phyloP scores from a whole-genome alignment of 1,140 invertebrate species.

The Diorhabda carinulata region DNA sequence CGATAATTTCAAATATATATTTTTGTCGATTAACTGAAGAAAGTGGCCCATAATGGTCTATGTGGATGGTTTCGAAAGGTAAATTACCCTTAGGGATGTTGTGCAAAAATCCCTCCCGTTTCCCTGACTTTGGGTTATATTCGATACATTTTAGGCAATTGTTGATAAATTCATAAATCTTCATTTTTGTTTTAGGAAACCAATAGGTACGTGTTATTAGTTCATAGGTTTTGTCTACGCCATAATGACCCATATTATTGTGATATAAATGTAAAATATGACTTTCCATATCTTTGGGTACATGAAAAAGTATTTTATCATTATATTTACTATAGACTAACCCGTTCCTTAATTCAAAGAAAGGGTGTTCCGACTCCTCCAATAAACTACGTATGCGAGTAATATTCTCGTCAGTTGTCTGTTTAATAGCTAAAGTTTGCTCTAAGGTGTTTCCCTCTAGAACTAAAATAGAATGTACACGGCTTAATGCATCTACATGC shows the following conservation, averaged over 20 bases:
- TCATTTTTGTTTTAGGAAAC: slow-evolving; percentile 38
- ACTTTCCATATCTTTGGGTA: not conserved
- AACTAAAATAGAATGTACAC: not conserved
- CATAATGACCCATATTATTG: not conserved
- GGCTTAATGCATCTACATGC: not conserved
- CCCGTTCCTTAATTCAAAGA: not conserved
- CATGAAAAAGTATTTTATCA: slow-evolving; percentile 13
- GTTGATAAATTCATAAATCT: slow-evolving; percentile 27
- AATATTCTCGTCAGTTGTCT: slow-evolving; percentile 27
- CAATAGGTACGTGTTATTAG: slow-evolving; percentile 27
- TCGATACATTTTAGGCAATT: slow-evolving; percentile 40
- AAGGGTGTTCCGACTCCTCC: slow-evolving; percentile 29
- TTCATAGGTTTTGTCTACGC: slow-evolving; percentile 3
- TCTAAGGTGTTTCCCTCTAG: slow-evolving; percentile 14
- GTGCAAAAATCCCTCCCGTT: slow-evolving; percentile 33
- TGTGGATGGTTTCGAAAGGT: slow-evolving; percentile 38
- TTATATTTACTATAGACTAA: slow-evolving; percentile 12
- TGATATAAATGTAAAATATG: not conserved
- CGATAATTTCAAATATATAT: slow-evolving; percentile 35
- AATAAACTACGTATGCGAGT: slow-evolving; percentile 31
- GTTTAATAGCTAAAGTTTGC: slow-evolving; percentile 35
- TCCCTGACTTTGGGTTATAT: slow-evolving; percentile 36
- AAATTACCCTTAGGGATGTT: slow-evolving; percentile 34
- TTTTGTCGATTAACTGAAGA: slow-evolving; percentile 13
- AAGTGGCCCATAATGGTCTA: slow-evolving; percentile 40